Percentiles rank a stretch among this genome's conserved stretches.
These are phyloP conservation scores for Ormyrus labotus DNA, from an alignment of 2,888 invertebrate species.

Conservation along the genomic window DNA sequence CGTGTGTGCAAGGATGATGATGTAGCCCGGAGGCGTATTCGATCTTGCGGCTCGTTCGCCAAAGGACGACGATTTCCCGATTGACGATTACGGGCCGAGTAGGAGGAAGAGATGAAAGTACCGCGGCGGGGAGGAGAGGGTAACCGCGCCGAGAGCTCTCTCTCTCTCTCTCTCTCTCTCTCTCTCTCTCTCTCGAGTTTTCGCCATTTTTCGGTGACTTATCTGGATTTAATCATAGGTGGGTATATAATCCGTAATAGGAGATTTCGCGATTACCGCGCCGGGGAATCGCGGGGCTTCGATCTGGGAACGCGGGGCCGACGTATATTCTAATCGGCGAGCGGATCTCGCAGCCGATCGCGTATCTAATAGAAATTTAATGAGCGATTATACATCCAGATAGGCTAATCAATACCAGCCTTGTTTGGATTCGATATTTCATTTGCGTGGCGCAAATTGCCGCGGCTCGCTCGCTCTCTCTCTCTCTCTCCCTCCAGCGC, in stretches of 20 bases:
- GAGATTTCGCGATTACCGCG: too few species aligned
- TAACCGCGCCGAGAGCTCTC: background rate
- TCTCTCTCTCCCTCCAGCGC: too few species aligned
- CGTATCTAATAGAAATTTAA: slow-evolving; percentile 21
- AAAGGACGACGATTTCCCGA: slow-evolving; percentile 38
- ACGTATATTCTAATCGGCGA: too few species aligned
- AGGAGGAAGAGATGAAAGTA: slow-evolving; percentile 37
- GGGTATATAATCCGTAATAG: too few species aligned
- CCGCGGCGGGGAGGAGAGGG: background rate
- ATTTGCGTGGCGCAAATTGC: too few species aligned
- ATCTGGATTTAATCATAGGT: too few species aligned
- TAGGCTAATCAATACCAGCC: slow-evolving; percentile 2
- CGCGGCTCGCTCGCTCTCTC: too few species aligned
- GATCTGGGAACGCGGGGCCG: too few species aligned
- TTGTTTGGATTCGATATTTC: slow-evolving; percentile 6
- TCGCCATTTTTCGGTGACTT: background rate
- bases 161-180: slow-evolving; percentile 8
- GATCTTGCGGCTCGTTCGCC: slow-evolving; percentile 30
- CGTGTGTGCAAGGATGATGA: slow-evolving; percentile 19
- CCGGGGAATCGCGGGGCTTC: too few species aligned
- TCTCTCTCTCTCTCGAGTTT: background rate
- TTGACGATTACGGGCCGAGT: slow-evolving; percentile 30
- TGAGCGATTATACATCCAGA: background rate
- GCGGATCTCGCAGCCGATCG: background rate
- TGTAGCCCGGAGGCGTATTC: background rate